Evolutionary conservation across 1,140 invertebrate species (phyloP).

Genomic region (Drosophila ironensis): DNA sequence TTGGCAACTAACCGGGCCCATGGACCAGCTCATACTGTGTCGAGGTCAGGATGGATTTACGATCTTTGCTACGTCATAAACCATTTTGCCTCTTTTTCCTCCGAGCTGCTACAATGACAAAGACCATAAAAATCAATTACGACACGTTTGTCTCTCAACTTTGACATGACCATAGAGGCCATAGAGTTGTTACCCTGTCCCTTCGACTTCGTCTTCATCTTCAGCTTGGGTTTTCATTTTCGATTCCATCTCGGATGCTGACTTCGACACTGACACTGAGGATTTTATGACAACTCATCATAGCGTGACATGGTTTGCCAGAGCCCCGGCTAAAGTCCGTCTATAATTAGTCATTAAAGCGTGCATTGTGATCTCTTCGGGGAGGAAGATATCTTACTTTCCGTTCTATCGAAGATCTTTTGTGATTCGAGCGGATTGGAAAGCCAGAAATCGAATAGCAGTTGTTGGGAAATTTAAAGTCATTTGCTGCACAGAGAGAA

Average conservation of each 20-base stretch:
- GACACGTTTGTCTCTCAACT: conserved; percentile 76
- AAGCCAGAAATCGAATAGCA: conserved; percentile 24
- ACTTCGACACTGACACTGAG: conserved; percentile 51
- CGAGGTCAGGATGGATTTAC: conserved; percentile 48
- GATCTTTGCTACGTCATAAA: conserved; percentile 55
- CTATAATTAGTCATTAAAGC: conserved; percentile 79
- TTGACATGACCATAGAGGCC: conserved; percentile 56
- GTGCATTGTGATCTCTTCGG: conserved; percentile 62
- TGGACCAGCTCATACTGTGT: conserved; percentile 11
- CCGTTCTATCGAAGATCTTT: conserved; percentile 24
- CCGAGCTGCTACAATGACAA: conserved; percentile 65
- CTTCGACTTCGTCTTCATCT: background rate
- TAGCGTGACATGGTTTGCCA: conserved; percentile 65
- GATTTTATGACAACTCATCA: conserved; percentile 80
- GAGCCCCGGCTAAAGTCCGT: conserved; percentile 51
- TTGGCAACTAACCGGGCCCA: conserved; percentile 59
- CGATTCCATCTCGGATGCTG: background rate
- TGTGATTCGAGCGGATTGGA: conserved; percentile 35
- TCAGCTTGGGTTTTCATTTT: conserved; percentile 22
- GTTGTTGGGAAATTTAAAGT: conserved; percentile 41
- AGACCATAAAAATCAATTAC: conserved; percentile 80
- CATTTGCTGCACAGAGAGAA: conserved; percentile 18
- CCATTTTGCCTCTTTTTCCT: conserved; percentile 23
- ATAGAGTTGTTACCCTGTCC: conserved; percentile 2
- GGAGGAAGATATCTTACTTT: conserved; percentile 15